Conservation (phyloP, 2,888 invertebrate genomes). For the Stramonita haemastoma region DNA sequence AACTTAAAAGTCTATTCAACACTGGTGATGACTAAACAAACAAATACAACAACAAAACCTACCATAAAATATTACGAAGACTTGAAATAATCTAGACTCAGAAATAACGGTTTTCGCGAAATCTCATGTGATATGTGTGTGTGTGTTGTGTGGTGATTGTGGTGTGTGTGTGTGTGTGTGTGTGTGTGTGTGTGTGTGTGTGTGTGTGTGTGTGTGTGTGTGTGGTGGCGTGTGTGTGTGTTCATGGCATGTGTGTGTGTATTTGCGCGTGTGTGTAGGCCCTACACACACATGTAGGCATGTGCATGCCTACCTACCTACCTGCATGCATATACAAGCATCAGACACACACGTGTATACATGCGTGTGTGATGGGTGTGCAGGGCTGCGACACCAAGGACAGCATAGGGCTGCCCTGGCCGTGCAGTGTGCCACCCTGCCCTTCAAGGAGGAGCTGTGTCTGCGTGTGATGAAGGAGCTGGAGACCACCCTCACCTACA, state of each 20-base stretch:
- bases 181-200: neutral
- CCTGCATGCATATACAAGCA: neutral
- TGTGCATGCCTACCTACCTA: too few species aligned
- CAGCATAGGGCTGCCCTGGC: constrained; percentile 75
- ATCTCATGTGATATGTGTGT: neutral
- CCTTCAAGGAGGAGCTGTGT: constrained; percentile 77
- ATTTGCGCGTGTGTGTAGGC: too few species aligned
- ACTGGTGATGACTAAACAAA: too few species aligned
- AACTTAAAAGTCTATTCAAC: too few species aligned
- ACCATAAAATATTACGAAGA: too few species aligned
- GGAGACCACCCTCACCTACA: constrained; percentile 56
- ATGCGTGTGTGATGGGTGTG: neutral
- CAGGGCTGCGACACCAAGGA: constrained; percentile 14
- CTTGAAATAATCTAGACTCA: too few species aligned
- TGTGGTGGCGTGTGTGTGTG: neutral
- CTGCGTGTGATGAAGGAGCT: constrained; percentile 77
- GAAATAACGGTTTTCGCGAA: too few species aligned
- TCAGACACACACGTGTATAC: neutral
- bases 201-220: neutral
- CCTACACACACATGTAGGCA: too few species aligned
- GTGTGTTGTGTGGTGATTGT: too few species aligned
- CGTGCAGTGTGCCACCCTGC: constrained; percentile 78
- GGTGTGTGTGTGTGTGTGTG: neutral
- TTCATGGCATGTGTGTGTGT: too few species aligned
- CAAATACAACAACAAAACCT: too few species aligned